A percentile compares a stretch with the other conserved stretches of the same genome.
These are phyloP conservation scores for Horisme vitalbata DNA, from an alignment of 2,888 invertebrate species.

Conservation along the genomic window DNA sequence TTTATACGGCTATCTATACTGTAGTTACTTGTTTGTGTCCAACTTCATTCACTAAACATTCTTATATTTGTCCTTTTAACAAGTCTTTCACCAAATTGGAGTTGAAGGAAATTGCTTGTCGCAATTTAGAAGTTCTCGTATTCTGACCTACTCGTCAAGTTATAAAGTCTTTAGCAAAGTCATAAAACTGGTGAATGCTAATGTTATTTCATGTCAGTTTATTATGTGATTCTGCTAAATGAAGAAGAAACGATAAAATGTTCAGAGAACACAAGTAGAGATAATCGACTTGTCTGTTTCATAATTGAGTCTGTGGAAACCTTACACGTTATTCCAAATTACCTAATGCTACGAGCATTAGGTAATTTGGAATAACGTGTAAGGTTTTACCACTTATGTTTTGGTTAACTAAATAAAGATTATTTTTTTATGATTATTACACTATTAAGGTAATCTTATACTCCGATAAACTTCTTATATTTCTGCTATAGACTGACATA, in stretches of 20 bases:
- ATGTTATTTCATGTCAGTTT: conserved; percentile 19
- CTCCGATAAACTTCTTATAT: too few relatives aligned
- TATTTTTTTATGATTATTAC: too few relatives aligned
- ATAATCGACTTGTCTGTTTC: conserved; percentile 9
- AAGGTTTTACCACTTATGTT: too few relatives aligned
- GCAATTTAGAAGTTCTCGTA: conserved; percentile 2
- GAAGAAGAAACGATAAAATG: conserved; percentile 9
- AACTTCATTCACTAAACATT: conserved; percentile 1
- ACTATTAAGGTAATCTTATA: too few relatives aligned
- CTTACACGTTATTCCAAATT: conserved; percentile 3
- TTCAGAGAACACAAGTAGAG: conserved; percentile 1
- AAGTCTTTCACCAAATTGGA: conserved; percentile 12
- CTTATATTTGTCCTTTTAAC: conserved; percentile 5
- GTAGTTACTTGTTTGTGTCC: conserved; percentile 11
- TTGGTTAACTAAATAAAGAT: too few relatives aligned
- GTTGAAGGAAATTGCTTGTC: background rate
- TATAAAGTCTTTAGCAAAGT: conserved; percentile 11
- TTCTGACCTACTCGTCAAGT: conserved; percentile 4
- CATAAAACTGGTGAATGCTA: conserved; percentile 15
- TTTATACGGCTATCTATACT: conserved; percentile 2
- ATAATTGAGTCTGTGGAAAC: conserved; percentile 4
- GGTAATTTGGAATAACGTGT: too few relatives aligned
- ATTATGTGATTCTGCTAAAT: conserved; percentile 5
- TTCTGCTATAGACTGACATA: too few relatives aligned
- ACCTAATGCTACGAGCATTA: too few relatives aligned